Base-by-base conservation (phyloP, 2,113 vertebrate genomes). In the Phalacrocorax carbo region DNA sequence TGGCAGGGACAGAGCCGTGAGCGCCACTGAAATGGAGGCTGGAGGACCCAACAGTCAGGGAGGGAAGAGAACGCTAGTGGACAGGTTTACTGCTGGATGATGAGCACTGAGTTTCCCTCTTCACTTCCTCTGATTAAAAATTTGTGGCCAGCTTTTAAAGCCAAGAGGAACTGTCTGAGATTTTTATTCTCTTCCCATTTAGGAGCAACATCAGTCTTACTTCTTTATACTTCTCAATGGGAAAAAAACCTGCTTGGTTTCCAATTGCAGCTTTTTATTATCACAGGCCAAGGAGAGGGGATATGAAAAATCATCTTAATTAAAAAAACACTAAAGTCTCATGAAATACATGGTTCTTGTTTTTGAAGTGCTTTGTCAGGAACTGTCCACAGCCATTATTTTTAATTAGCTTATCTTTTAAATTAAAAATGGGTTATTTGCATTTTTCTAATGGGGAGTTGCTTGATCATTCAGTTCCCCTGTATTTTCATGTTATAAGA, bases 351-450 rank as follows among this genome's bases (percentile, higher is more conserved):
- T 64, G 60, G 81, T 81, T 97, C 93, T 96, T 97, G 94, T 93
- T 95, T 97, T 96, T 96, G 95, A 97, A 96, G 89, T 91, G 75
- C 96, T 96, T 97, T 96, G 96, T 97, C 96, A 96, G 95, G 91
- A 96, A 88, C 64, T 95, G 95, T 96, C 94, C 89, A 78, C 91
- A 93, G 89, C 93, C 89, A 96, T 97, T 97, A 97, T 94, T 97
- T 96, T 97, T 97, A 97, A 97, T 97, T 97, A 97, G 94, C 94
- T 96, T 96, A 96, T 96, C 91, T 96, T 95, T 96, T 95, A 97
- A 96, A 97, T 96, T 95, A 97, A 97, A 97, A 97, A 96, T 86
- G 94, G 94, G 26, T 88, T 95, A 94, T 95, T 97, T 96, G 95
- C 87, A 93, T 94, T 95, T 95, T 95, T 97, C 94, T 90, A 94